Evolutionary conservation across 2,888 invertebrate genomes (phyloP), one percentile per base, ranked within the genome.

Genomic region (Schizotus pectinicornis): DNA sequence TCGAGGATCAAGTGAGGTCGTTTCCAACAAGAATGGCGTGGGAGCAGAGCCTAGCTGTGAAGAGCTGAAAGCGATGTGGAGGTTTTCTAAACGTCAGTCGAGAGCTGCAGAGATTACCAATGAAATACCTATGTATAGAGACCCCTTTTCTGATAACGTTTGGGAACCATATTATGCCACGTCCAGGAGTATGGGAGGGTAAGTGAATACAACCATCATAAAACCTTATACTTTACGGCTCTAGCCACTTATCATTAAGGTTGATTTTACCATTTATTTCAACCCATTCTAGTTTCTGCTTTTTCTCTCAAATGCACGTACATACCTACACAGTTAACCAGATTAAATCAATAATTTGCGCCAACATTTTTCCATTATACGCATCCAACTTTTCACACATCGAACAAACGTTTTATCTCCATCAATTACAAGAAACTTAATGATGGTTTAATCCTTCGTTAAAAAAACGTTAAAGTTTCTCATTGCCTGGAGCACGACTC

Each of bases 51-150:
- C 94, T 0, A 88, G 88, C 48, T 95, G 95, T 77, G 92, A 94
- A 67, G 91, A 94, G 75, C 83, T 95, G 45, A 87, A 93, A 59
- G 91, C 91, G 7, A 94, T 95, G 93, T 95, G 94, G 95, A 88
- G 90, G 78, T 92, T 93, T 81, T 94, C 92, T 9, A 93, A 93
- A 79, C 81, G 94, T 57, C 94, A 94, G 80, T 92, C 92, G 45
- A 85, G 94, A 35, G 91, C 92, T 9, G 90, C 93, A 5, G 93
- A 94, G 79, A 88, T 91, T 64, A 91, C 92, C 73, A 94, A 94
- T 78, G 92, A 93, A 81, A 88, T 94, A 68, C 92, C 90, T 63
- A 87, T 89, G 59, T 92, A 89, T 80, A 86, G 89, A 48, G 92
- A 93, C 75, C 92, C 92, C 0, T 90, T 92, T 70, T 86, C 88